Evolutionary conservation across 2,888 invertebrate species (phyloP), one percentile per base, ranked within the genome.

Genomic region (Lasioglossum malachurum): DNA sequence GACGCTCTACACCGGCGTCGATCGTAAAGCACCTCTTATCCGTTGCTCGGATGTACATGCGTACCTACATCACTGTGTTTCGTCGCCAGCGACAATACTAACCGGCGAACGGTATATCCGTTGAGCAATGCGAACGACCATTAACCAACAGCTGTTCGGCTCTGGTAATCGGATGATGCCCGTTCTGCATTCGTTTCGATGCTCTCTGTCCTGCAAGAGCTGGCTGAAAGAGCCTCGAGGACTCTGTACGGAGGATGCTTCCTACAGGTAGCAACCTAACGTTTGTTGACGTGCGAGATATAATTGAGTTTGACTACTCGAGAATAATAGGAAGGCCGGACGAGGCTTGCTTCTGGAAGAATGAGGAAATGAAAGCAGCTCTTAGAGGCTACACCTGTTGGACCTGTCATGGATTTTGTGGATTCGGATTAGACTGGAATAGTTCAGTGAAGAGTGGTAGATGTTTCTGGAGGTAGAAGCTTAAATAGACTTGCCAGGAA

Each of bases 1-100:
- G 64, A 60, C 53, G 12, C 69, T 67, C 64, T 73, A 31, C 75
- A 73, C 78, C 67, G n/a, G 76, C 75, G 14, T 69, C 49, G 83
- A 86, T 87, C 83, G 83, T 89, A 89, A 89, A 87, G 31, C 88
- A 78, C 78, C 46, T 73, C 84, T 84, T 89, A 87, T 89, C 88
- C 80, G 75, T n/a, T 46, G 75, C 74, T 3, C 69, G 57, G 46
- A 86, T 75, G 27, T 31, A 64, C 35, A 35, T 35, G 4, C 41
- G 38, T 46, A 60, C 49, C 23, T 16, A 19, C 73, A 10, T 53
- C 53, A 3, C 53, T 53, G 53, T 76, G 77, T 81, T 86, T 79
- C 27, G 78, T 80, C 35, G 46, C 19, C 57, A 60, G 67, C 53
- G 46, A 71, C 35, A 75, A 76, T 80, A 44, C 78, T 76, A 53